These are phyloP conservation scores for Callyntrura guangdongensis DNA, from an alignment of 2,888 invertebrate genomes.

Conservation along the genomic window DNA sequence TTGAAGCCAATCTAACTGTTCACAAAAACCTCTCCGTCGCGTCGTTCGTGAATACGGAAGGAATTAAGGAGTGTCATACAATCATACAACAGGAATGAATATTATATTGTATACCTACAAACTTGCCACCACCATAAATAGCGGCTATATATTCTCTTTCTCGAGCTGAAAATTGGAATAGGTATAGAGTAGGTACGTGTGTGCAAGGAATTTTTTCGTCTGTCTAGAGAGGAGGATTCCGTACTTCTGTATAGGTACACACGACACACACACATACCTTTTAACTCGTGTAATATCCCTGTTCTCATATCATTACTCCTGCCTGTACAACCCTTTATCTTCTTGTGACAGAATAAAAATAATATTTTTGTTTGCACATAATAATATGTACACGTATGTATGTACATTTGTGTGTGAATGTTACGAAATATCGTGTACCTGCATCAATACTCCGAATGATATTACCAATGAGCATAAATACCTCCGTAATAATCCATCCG, in stretches of 20 bases:
- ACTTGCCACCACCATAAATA: too few species aligned
- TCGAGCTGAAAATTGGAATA: neutral
- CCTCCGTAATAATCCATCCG: neutral
- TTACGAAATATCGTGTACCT: slow-evolving; percentile 13
- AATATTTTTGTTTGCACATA: neutral
- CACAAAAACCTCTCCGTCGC: slow-evolving; percentile 24
- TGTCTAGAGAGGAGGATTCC: too few species aligned
- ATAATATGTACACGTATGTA: neutral
- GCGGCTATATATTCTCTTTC: too few species aligned
- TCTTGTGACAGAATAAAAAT: slow-evolving; percentile 2
- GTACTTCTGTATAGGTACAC: too few species aligned
- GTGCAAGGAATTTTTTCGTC: slow-evolving; percentile 12
- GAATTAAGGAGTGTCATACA: slow-evolving; percentile 18
- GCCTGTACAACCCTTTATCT: neutral
- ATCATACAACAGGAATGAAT: neutral
- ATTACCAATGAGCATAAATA: neutral
- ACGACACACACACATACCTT: too few species aligned
- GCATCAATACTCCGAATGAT: neutral
- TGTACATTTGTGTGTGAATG: neutral
- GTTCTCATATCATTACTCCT: neutral
- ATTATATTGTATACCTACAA: neutral
- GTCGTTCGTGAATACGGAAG: slow-evolving; percentile 40
- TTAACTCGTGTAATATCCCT: too few species aligned
- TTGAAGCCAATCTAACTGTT: slow-evolving; percentile 65
- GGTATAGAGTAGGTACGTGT: slow-evolving; percentile 1